Percentiles rank a stretch among this genome's conserved stretches.
phyloP scores from a whole-genome alignment of 2,113 vertebrate species.

The Entelurus aequoreus region DNA sequence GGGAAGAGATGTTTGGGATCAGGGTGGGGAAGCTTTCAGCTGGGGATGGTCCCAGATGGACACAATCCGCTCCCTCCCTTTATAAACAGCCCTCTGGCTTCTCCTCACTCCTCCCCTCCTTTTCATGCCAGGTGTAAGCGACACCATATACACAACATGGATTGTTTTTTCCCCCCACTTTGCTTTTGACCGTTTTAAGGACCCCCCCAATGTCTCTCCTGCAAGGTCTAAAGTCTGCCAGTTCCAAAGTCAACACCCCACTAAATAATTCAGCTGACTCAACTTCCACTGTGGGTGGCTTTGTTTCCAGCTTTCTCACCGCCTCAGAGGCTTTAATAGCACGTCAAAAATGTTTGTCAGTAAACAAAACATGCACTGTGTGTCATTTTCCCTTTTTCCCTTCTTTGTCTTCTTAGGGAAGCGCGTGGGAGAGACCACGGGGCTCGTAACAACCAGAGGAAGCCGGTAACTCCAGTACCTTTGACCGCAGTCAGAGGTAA shows the following conservation, averaged over 20 bases:
- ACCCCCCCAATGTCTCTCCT: conserved; percentile 13
- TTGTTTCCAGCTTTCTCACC: conserved; percentile 77
- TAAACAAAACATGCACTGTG: conserved; percentile 42
- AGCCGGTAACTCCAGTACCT: conserved; percentile 69
- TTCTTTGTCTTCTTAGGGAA: conserved; percentile 61
- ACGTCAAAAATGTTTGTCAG: conserved; percentile 48
- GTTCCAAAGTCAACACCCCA: conserved; percentile 63
- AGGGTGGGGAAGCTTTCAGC: conserved; percentile 66
- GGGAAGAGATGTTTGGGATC: conserved; percentile 50
- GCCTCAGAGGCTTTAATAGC: conserved; percentile 57
- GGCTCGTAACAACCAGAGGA: conserved; percentile 73
- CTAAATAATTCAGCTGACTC: conserved; percentile 61
- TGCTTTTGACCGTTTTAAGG: conserved; percentile 25
- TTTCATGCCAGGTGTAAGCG: background rate
- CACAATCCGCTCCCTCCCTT: conserved; percentile 62
- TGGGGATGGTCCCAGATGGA: conserved; percentile 68
- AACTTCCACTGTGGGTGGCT: conserved; percentile 70
- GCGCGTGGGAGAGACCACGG: conserved; percentile 68
- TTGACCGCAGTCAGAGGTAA: conserved; percentile 28
- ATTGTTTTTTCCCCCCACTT: conserved; percentile 20
- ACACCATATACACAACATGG: conserved; percentile 30
- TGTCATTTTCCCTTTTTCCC: conserved; percentile 59
- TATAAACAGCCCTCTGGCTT: conserved; percentile 56
- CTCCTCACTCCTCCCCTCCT: conserved; percentile 1
- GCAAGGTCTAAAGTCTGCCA: conserved; percentile 28